These are phyloP conservation scores for Cosmia pyralina DNA, from an alignment of 2,888 invertebrate genomes.

Conservation along the genomic window DNA sequence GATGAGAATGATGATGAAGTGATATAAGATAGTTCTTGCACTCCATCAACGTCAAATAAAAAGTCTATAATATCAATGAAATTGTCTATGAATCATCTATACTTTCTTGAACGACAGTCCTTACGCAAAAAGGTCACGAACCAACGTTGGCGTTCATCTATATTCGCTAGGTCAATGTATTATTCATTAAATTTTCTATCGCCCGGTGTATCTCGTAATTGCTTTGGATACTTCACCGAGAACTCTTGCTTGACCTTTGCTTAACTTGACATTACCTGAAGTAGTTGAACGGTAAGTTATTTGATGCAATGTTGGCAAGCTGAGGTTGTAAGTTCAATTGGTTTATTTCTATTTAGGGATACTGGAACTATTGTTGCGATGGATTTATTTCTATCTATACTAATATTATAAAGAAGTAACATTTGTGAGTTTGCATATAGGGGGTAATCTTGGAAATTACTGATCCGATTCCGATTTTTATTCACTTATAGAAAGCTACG, in stretches of 20 bases:
- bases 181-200: constrained; percentile 46
- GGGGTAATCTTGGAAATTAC: no score
- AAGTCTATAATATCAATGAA: not conserved
- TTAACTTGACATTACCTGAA: not conserved
- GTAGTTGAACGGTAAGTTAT: not conserved
- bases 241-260: constrained; percentile 18
- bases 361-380: not conserved
- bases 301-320: not conserved
- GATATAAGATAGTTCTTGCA: not conserved
- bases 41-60: not conserved
- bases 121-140: constrained; percentile 32
- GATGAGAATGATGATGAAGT: not conserved
- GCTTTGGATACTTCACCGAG: constrained; percentile 18
- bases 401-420: no score
- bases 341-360: not conserved
- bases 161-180: constrained; percentile 40
- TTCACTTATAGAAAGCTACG: no score
- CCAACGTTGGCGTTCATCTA: constrained; percentile 34
- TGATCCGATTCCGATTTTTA: no score
- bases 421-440: no score
- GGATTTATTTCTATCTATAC: not conserved
- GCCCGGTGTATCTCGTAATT: constrained; percentile 32
- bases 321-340: not conserved
- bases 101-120: constrained; percentile 5
- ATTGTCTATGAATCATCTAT: not conserved